Conservation (phyloP, 2,888 invertebrate species). For the Drosophila glabriapex region DNA sequence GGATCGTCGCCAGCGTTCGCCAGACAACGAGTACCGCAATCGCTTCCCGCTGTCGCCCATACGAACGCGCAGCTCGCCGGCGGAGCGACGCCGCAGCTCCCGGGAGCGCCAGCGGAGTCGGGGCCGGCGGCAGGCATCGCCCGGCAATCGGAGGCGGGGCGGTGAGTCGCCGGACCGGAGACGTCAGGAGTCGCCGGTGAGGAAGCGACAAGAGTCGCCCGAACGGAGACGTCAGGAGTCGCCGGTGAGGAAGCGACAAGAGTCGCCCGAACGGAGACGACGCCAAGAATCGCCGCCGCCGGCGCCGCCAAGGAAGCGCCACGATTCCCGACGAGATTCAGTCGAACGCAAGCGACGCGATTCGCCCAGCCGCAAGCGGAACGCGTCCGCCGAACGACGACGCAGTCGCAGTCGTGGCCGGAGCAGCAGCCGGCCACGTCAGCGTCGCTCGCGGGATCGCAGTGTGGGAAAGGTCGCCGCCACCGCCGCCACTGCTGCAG, state of each 20-base stretch:
- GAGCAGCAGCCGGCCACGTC: slow-evolving; percentile 54
- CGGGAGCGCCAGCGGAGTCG: slow-evolving; percentile 58
- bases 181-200: slow-evolving; percentile 33
- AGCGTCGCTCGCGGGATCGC: slow-evolving; percentile 42
- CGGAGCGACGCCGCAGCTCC: slow-evolving; percentile 69
- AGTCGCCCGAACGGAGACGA: slow-evolving; percentile 24
- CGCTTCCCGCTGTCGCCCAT: slow-evolving; percentile 82
- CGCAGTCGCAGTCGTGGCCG: slow-evolving; percentile 61
- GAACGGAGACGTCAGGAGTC: slow-evolving; percentile 30
- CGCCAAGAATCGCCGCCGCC: slow-evolving; percentile 36
- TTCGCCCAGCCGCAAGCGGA: slow-evolving; percentile 52
- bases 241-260: slow-evolving; percentile 27
- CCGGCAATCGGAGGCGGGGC: slow-evolving; percentile 9
- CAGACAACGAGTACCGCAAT: slow-evolving; percentile 80
- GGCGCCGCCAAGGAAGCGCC: slow-evolving; percentile 34
- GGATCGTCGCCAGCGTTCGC: slow-evolving; percentile 81
- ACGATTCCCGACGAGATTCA: slow-evolving; percentile 55
- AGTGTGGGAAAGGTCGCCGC: slow-evolving; percentile 42
- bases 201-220: slow-evolving; percentile 33
- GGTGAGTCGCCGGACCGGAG: slow-evolving; percentile 30
- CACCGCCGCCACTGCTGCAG: slow-evolving; percentile 34
- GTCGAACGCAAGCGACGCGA: slow-evolving; percentile 49
- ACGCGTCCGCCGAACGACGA: slow-evolving; percentile 40
- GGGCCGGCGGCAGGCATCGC: slow-evolving; percentile 55
- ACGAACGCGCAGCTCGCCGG: slow-evolving; percentile 72